Conservation (phyloP, 1,140 invertebrate genomes). For the Calephelis virginiensis region DNA sequence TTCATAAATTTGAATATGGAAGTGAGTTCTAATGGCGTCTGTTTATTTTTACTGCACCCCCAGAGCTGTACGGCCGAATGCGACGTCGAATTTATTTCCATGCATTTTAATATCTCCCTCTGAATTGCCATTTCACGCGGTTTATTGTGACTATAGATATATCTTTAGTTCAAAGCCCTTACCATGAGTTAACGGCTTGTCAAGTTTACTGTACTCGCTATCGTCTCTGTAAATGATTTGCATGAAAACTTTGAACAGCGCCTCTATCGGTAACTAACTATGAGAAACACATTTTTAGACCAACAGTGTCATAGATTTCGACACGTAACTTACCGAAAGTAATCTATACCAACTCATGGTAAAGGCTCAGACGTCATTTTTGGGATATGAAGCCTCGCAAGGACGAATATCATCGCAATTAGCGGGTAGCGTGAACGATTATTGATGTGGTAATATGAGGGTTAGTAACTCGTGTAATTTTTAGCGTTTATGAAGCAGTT, state of each 20-base stretch:
- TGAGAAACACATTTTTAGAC: no score
- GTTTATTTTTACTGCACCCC: conserved; percentile 79
- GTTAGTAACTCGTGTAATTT: conserved; percentile 49
- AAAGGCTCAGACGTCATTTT: conserved; percentile 35
- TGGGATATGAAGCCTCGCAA: conserved; percentile 60
- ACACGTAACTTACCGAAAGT: no score
- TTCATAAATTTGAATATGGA: conserved; percentile 78
- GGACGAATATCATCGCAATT: conserved; percentile 53
- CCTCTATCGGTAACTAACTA: no score
- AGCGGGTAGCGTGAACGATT: conserved; percentile 42
- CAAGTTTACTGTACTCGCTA: no score
- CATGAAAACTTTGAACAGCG: no score
- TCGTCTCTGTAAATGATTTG: no score
- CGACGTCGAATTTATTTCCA: conserved; percentile 78
- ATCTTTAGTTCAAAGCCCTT: no score
- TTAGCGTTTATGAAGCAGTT: conserved; percentile 52
- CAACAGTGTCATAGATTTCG: no score
- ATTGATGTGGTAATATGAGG: conserved; percentile 48
- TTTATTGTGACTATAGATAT: conserved; percentile 63
- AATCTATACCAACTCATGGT: no score
- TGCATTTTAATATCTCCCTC: conserved; percentile 78
- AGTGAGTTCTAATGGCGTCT: conserved; percentile 78
- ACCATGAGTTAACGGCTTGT: no score
- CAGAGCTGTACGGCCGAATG: conserved; percentile 71
- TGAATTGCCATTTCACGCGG: conserved; percentile 75